Evolutionary conservation across 2,888 invertebrate genomes (phyloP).

Genomic region (Philereme transversata): DNA sequence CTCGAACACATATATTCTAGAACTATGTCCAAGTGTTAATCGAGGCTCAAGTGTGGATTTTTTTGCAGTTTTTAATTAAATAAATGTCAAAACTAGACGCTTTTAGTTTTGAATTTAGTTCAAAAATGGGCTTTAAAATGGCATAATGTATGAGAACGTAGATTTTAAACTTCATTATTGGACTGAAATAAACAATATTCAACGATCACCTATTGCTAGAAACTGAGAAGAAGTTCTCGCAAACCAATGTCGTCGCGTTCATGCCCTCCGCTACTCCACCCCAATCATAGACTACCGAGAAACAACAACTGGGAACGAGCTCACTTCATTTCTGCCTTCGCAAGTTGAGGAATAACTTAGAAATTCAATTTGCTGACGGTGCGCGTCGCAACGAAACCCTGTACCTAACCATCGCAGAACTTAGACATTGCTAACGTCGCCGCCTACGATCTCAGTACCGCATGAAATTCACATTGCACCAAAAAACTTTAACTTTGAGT

Average conservation of each 20-base stretch:
- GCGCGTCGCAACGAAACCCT: constrained; percentile 55
- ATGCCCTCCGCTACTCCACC: constrained; percentile 53
- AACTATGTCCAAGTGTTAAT: too few relatives aligned
- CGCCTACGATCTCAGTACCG: constrained; percentile 41
- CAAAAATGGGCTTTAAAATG: too few relatives aligned
- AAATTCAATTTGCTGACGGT: constrained; percentile 74
- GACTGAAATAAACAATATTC: too few relatives aligned
- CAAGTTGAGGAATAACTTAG: constrained; percentile 75
- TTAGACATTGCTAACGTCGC: constrained; percentile 57
- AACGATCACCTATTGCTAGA: too few relatives aligned
- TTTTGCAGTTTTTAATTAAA: too few relatives aligned
- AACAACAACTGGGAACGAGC: constrained; percentile 71
- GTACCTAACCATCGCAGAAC: constrained; percentile 48
- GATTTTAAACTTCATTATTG: too few relatives aligned
- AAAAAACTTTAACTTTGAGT: constrained; percentile 41
- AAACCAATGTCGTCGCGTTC: constrained; percentile 46
- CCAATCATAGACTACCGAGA: constrained; percentile 59
- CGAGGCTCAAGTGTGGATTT: too few relatives aligned
- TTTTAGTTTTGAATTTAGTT: too few relatives aligned
- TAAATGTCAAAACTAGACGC: too few relatives aligned
- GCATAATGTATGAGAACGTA: too few relatives aligned
- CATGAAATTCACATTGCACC: constrained; percentile 40
- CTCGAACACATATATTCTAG: too few relatives aligned
- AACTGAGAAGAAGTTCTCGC: constrained; percentile 40
- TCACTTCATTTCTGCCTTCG: constrained; percentile 72